Percentiles rank a stretch among this genome's conserved stretches.
phyloP scores from a whole-genome alignment of 2,888 invertebrate genomes.

The Lottia scabra region DNA sequence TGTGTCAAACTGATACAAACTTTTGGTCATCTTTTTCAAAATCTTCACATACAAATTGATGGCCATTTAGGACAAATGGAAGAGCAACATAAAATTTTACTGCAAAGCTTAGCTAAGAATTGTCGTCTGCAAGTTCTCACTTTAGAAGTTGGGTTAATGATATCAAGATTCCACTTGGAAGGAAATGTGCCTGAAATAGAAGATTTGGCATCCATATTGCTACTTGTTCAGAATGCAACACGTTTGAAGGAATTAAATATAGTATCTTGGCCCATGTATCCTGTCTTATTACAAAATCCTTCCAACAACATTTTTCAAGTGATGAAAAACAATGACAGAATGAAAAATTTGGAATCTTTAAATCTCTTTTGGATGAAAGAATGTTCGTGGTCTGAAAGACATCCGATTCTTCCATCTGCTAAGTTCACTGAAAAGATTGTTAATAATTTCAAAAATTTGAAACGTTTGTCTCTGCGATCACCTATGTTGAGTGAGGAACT shows the following conservation, averaged over 20 bases:
- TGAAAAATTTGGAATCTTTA: slow-evolving; percentile 46
- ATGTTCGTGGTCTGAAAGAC: slow-evolving; percentile 48
- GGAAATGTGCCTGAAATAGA: slow-evolving; percentile 32
- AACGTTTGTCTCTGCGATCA: slow-evolving; percentile 45
- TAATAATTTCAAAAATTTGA: slow-evolving; percentile 38
- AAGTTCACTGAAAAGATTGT: slow-evolving; percentile 34
- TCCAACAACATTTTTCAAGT: slow-evolving; percentile 48
- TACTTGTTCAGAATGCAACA: slow-evolving; percentile 46
- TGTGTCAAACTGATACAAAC: slow-evolving; percentile 35
- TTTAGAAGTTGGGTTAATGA: slow-evolving; percentile 45
- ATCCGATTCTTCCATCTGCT: slow-evolving; percentile 44
- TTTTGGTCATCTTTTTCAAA: slow-evolving; percentile 55
- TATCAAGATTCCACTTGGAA: slow-evolving; percentile 32
- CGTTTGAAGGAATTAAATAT: slow-evolving; percentile 47
- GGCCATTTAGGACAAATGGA: slow-evolving; percentile 44
- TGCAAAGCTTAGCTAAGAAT: slow-evolving; percentile 41
- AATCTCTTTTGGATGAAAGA: slow-evolving; percentile 48
- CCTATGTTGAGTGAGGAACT: slow-evolving; percentile 52
- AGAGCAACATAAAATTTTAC: slow-evolving; percentile 32
- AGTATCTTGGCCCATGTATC: slow-evolving; percentile 56
- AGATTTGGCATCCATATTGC: slow-evolving; percentile 39
- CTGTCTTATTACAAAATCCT: slow-evolving; percentile 24
- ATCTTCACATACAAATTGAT: slow-evolving; percentile 43
- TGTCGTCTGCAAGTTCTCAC: slow-evolving; percentile 55
- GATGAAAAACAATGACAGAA: slow-evolving; percentile 44